phyloP scores from a whole-genome alignment of 2,113 vertebrate species.

The Helogale parvula region DNA sequence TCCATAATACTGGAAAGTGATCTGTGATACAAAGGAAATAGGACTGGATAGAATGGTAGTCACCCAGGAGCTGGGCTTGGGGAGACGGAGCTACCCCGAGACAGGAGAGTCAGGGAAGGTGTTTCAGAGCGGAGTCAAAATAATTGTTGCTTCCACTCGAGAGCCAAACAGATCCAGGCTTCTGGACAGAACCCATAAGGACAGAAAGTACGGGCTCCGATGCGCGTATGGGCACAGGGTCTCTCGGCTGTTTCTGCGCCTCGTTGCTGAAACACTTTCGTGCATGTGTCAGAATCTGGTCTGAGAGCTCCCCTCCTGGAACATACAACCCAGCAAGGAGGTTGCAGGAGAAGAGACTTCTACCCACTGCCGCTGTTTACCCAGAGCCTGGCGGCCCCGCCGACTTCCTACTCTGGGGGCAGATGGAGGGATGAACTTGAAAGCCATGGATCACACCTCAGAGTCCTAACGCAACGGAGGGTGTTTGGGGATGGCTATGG shows the following conservation, averaged over 20 bases:
- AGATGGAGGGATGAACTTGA: fast-evolving
- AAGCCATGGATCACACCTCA: not conserved
- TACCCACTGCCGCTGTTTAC: fast-evolving
- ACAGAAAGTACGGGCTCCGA: not conserved
- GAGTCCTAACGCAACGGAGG: not conserved
- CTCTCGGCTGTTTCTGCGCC: not conserved
- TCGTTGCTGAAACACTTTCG: not conserved
- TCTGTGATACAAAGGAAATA: not conserved
- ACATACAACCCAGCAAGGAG: not conserved
- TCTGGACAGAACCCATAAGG: not conserved
- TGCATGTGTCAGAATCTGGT: not conserved
- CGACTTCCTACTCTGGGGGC: not conserved
- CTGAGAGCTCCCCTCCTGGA: not conserved
- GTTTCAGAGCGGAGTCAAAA: not conserved
- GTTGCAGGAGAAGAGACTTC: too few species aligned
- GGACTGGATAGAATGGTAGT: not conserved
- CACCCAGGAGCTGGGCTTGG: not conserved
- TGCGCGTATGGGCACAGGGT: not conserved
- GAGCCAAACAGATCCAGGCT: not conserved
- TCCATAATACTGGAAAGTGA: not conserved
- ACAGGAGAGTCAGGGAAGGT: not conserved
- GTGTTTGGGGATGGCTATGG: not conserved
- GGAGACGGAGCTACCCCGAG: not conserved
- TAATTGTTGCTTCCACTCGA: not conserved
- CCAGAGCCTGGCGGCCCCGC: not conserved